Evolutionary conservation across 2,888 invertebrate genomes (phyloP).

Genomic region (Marasmarcha lunaedactyla): DNA sequence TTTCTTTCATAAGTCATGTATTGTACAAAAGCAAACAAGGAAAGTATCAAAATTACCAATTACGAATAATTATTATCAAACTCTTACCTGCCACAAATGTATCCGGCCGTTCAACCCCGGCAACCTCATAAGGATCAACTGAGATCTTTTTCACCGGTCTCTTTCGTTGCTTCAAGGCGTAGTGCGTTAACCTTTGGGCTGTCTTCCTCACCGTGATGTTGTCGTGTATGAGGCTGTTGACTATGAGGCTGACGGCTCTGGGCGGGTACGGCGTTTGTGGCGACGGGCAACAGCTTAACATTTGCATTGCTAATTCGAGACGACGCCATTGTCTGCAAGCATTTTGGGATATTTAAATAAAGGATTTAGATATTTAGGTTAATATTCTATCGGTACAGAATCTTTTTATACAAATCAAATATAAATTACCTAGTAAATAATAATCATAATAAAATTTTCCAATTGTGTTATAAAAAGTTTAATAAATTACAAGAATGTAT

Average conservation of each 20-base stretch:
- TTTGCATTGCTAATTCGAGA: constrained; percentile 78
- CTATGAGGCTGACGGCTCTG: constrained; percentile 73
- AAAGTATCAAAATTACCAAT: too few species aligned
- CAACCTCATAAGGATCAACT: constrained; percentile 67
- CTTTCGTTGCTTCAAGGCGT: constrained; percentile 80
- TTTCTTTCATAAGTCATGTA: too few species aligned
- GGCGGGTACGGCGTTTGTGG: constrained; percentile 76
- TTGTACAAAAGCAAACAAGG: too few species aligned
- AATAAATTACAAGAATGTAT: too few species aligned
- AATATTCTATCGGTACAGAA: too few species aligned
- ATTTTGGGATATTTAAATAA: not conserved
- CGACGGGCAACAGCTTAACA: constrained; percentile 79
- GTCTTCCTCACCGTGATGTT: constrained; percentile 83
- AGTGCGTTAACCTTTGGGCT: constrained; percentile 72
- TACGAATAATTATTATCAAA: too few species aligned
- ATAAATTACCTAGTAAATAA: too few species aligned
- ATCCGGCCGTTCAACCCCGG: constrained; percentile 36
- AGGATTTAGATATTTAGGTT: too few species aligned
- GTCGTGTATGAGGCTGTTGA: constrained; percentile 78
- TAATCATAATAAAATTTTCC: too few species aligned
- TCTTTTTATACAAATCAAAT: too few species aligned
- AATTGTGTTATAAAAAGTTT: too few species aligned
- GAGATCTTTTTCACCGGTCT: constrained; percentile 70
- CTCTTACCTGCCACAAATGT: too few species aligned
- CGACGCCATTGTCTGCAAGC: constrained; percentile 83